phyloP scores from a whole-genome alignment of 64 coral and sea anemone species.

The Astreopora myriophthalma region DNA sequence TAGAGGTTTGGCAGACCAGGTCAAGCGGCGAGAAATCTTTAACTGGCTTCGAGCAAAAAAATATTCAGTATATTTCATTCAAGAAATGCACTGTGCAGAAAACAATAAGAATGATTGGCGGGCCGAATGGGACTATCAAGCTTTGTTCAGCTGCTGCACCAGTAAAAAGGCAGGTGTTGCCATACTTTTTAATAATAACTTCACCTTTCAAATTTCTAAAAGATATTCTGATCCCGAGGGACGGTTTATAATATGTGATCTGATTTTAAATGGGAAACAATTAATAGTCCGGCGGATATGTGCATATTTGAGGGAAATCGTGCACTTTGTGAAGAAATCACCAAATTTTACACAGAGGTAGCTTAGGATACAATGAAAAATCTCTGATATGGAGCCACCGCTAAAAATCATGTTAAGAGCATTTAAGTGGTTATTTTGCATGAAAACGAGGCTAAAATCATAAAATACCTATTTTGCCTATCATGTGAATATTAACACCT shows the following conservation, averaged over 20 bases:
- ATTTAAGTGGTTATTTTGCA: not conserved
- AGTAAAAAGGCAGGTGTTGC: not conserved
- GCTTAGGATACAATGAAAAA: not conserved
- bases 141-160: no score
- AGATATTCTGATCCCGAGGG: not conserved
- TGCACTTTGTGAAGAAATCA: not conserved
- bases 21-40: not conserved
- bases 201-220: not conserved
- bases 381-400: not conserved
- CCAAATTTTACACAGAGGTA: not conserved
- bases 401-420: not conserved
- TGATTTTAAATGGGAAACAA: not conserved
- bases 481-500: not conserved
- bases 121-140: no score
- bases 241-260: slow-evolving; percentile 33
- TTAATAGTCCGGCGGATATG: not conserved
- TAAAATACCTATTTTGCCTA: not conserved
- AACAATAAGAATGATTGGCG: not conserved
- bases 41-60: not conserved
- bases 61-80: no score
- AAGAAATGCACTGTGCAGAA: no score
- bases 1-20: not conserved
- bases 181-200: slow-evolving; percentile 31
- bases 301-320: not conserved
- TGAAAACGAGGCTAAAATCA: not conserved